Conservation (phyloP, 2,113 vertebrate species). For the Polypterus senegalus region DNA sequence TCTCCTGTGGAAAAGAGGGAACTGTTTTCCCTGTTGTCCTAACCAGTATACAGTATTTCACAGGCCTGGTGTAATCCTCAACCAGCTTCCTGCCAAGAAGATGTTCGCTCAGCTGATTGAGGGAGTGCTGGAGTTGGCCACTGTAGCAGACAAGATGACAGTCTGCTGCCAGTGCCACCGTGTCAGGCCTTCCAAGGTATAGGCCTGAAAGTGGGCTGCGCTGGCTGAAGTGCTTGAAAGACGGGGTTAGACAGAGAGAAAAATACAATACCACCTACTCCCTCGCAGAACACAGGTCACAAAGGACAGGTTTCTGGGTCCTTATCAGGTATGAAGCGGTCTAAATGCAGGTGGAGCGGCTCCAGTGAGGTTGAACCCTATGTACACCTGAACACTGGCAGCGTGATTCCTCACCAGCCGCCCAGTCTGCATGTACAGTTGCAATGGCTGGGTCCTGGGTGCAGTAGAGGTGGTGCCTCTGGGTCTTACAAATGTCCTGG, state of each 20-base stretch:
- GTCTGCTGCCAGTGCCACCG: constrained; percentile 2
- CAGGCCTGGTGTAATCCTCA: too few species aligned
- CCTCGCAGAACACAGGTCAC: too few species aligned
- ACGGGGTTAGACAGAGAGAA: too few species aligned
- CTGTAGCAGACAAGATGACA: too few species aligned
- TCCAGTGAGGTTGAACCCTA: constrained; percentile 7
- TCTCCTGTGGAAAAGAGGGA: too few species aligned
- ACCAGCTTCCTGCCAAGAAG: too few species aligned
- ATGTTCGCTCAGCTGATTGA: too few species aligned
- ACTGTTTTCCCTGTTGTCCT: too few species aligned
- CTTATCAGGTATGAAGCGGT: constrained; percentile 11
- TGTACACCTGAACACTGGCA: constrained; percentile 10
- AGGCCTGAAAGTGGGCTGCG: constrained; percentile 10
- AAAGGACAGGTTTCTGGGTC: background rate
- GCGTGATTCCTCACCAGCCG: constrained; percentile 8
- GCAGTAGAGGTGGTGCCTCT: constrained; percentile 13
- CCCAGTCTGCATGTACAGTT: constrained; percentile 12
- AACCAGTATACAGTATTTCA: too few species aligned
- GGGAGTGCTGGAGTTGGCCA: too few species aligned
- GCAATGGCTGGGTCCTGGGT: constrained; percentile 17
- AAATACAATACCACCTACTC: too few species aligned
- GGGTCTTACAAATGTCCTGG: constrained; percentile 13
- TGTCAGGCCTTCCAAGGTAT: constrained; percentile 11
- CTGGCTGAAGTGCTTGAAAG: background rate
- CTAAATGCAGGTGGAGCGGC: constrained; percentile 15